These are phyloP conservation scores for Cerastis leucographa DNA, from an alignment of 2,888 invertebrate species.

Conservation along the genomic window DNA sequence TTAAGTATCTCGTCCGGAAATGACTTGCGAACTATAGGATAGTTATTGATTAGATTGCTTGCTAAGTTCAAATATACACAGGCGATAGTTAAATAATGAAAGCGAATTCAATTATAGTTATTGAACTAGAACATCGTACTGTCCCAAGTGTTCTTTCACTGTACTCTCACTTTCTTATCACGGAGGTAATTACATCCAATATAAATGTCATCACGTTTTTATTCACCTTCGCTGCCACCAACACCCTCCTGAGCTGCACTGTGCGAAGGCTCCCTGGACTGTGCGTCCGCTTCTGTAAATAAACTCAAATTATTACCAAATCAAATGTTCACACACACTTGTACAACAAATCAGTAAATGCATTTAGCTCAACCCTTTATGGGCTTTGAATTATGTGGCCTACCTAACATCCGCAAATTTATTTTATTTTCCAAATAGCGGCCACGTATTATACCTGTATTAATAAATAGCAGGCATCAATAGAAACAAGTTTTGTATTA, in stretches of 20 bases:
- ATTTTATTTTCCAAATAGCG: not conserved
- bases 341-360: conserved; percentile 3
- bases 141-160: conserved; percentile 63
- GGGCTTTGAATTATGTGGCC: not conserved
- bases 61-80: conserved; percentile 13
- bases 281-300: conserved; percentile 84
- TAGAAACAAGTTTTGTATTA: not conserved
- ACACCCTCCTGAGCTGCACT: conserved; percentile 80
- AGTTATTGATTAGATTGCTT: not conserved
- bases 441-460: not conserved
- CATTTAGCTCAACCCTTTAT: not conserved
- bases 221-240: conserved; percentile 70
- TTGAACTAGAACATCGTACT: conserved; percentile 68
- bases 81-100: conserved; percentile 24
- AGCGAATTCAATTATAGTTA: conserved; percentile 63
- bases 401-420: not conserved
- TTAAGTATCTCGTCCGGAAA: conserved; percentile 55
- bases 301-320: conserved; percentile 36
- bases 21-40: conserved; percentile 20
- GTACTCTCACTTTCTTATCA: conserved; percentile 71
- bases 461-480: not conserved
- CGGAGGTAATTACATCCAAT: conserved; percentile 65
- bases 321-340: not conserved
- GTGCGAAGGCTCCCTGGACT: conserved; percentile 84
- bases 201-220: conserved; percentile 46